A percentile compares a stretch with the other conserved stretches of the same genome.
These are phyloP conservation scores for Andrena chrysosceles DNA, from an alignment of 2,888 invertebrate species.

Conservation along the genomic window DNA sequence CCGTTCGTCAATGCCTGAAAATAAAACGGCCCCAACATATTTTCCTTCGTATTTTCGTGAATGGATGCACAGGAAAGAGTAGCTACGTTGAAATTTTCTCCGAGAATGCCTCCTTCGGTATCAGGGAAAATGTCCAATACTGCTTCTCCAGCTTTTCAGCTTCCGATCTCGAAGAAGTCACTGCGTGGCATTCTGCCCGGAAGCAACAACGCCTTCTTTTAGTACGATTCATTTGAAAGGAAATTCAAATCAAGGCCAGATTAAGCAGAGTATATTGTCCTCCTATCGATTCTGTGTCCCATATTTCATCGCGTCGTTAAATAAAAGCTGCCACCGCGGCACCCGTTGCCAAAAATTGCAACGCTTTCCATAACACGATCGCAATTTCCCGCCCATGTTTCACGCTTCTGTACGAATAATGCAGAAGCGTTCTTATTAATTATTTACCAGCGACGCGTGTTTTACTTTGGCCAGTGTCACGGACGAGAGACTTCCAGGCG, in stretches of 20 bases:
- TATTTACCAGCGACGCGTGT: neutral
- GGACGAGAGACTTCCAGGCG: neutral
- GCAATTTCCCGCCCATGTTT: neutral
- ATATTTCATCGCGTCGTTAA: conserved; percentile 26
- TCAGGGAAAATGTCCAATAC: conserved; percentile 44
- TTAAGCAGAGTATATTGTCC: conserved; percentile 29
- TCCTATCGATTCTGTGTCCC: conserved; percentile 36
- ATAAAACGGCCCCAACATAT: conserved; percentile 12
- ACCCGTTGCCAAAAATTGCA: neutral
- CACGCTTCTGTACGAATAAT: neutral
- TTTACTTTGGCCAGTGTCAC: neutral
- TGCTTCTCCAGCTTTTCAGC: conserved; percentile 28
- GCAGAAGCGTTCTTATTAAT: neutral
- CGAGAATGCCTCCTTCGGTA: conserved; percentile 1
- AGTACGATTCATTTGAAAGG: conserved; percentile 33
- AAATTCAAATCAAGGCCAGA: conserved; percentile 43
- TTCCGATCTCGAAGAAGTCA: conserved; percentile 41
- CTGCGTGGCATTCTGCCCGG: conserved; percentile 44
- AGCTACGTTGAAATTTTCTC: neutral
- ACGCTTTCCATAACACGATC: neutral
- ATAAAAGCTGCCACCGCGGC: neutral
- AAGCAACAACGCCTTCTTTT: conserved; percentile 40
- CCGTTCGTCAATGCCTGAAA: neutral
- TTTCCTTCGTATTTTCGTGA: conserved; percentile 10
- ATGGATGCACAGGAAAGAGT: neutral